A percentile compares a stretch with the other conserved stretches of the same genome.
Evolutionary conservation across 2,797 vertebrate genomes (phyloP).

Genomic region (Pogonophryne albipinna): DNA sequence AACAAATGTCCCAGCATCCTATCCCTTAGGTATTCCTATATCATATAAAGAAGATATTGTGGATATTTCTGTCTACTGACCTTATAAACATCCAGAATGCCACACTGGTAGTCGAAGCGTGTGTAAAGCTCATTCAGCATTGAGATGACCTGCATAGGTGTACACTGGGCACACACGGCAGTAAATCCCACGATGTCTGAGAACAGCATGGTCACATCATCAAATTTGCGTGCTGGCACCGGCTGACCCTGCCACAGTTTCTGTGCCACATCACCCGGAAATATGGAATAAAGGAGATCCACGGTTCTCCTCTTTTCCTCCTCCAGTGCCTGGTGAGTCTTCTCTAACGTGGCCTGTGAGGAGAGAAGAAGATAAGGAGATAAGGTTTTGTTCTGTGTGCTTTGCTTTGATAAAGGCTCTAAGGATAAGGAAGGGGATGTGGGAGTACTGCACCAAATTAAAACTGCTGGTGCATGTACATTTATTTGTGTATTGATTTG

Average conservation of each 20-base stretch:
- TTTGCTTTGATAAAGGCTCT: slow-evolving; percentile 37
- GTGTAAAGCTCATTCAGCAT: slow-evolving; percentile 99
- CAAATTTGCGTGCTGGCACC: slow-evolving; percentile 96
- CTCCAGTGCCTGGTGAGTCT: slow-evolving; percentile 95
- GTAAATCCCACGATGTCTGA: slow-evolving; percentile 99
- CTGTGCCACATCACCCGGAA: slow-evolving; percentile 97
- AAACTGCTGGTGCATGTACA: slow-evolving; percentile 40
- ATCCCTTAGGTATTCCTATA: background rate
- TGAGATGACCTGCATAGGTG: slow-evolving; percentile 99
- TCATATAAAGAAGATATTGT: background rate
- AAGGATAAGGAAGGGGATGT: slow-evolving; percentile 38
- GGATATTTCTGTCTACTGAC: slow-evolving; percentile 74
- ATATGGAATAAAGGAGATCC: slow-evolving; percentile 98
- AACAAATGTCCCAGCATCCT: background rate
- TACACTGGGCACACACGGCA: slow-evolving; percentile 97
- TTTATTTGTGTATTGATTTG: slow-evolving; percentile 37
- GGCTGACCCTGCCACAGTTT: slow-evolving; percentile 96
- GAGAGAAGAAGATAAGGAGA: slow-evolving; percentile 13
- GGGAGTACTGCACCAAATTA: slow-evolving; percentile 54
- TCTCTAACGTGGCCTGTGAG: slow-evolving; percentile 91
- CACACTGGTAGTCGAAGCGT: slow-evolving; percentile 98
- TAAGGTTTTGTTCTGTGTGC: slow-evolving; percentile 34
- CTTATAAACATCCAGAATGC: slow-evolving; percentile 98
- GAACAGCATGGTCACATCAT: slow-evolving; percentile 99
- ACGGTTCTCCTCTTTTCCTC: slow-evolving; percentile 98